These are phyloP conservation scores for Melieria crassipennis DNA, from an alignment of 2,888 invertebrate species.

Conservation along the genomic window DNA sequence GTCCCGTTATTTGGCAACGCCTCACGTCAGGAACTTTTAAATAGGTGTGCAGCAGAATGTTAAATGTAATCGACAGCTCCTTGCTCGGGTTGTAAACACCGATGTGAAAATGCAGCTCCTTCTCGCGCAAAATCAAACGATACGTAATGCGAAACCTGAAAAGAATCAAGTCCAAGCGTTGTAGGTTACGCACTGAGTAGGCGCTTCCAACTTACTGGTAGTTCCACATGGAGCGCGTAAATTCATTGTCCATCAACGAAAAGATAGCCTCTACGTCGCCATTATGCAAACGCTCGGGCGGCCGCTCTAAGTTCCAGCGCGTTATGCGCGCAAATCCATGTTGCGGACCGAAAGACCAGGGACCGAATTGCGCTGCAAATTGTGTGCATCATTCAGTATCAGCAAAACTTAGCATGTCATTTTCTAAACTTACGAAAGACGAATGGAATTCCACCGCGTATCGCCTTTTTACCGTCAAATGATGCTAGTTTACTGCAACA, in stretches of 20 bases:
- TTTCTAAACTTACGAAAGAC: constrained; percentile 88
- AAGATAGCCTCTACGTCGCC: constrained; percentile 94
- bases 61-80: constrained; percentile 90
- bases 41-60: constrained; percentile 93
- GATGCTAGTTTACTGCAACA: constrained; percentile 89
- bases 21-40: constrained; percentile 95
- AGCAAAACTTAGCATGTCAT: too few species aligned
- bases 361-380: constrained; percentile 87
- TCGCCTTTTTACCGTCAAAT: constrained; percentile 95
- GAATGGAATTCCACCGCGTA: constrained; percentile 95
- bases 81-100: constrained; percentile 94
- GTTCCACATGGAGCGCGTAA: constrained; percentile 94
- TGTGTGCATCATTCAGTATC: too few species aligned
- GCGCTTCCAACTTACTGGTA: constrained; percentile 74
- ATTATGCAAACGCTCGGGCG: constrained; percentile 86
- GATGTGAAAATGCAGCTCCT: constrained; percentile 92
- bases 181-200: too few species aligned
- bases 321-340: constrained; percentile 96
- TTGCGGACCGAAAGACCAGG: constrained; percentile 94
- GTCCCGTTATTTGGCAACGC: constrained; percentile 89
- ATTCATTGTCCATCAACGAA: constrained; percentile 91
- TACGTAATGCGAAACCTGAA: constrained; percentile 90
- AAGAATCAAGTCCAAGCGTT: background rate
- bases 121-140: constrained; percentile 88
- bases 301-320: constrained; percentile 90